phyloP scores from a whole-genome alignment of 2,888 invertebrate genomes.

The Pharmacophagus antenor region DNA sequence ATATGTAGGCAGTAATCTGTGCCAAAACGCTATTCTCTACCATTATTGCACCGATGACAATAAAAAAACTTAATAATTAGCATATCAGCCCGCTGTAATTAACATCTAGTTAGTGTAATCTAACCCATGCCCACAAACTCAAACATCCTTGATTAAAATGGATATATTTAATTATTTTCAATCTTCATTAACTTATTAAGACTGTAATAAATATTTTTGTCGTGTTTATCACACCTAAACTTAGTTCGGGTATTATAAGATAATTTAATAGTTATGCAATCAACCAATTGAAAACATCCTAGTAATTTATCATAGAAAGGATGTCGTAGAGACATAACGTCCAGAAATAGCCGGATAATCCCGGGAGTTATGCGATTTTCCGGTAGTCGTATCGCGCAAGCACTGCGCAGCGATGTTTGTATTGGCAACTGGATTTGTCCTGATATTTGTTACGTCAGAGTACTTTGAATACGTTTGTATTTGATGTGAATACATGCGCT shows the following conservation, averaged over 20 bases:
- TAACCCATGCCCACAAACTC: too few species aligned
- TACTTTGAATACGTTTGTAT: neutral
- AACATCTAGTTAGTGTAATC: too few species aligned
- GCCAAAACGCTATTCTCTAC: too few species aligned
- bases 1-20: too few species aligned
- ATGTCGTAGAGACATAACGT: slow-evolving; percentile 6
- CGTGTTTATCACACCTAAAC: neutral
- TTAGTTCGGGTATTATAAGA: neutral
- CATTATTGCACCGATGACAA: too few species aligned
- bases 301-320: slow-evolving; percentile 7
- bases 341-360: slow-evolving; percentile 15
- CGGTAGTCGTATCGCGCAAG: slow-evolving; percentile 8
- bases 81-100: too few species aligned
- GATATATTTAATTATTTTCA: too few species aligned
- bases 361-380: slow-evolving; percentile 6
- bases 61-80: too few species aligned
- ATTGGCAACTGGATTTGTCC: slow-evolving; percentile 4
- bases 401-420: neutral
- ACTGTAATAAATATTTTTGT: too few species aligned
- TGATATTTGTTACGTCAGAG: slow-evolving; percentile 1
- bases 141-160: too few species aligned
- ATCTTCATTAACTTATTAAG: too few species aligned
- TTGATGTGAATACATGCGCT: neutral
- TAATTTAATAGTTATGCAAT: slow-evolving; percentile 2
- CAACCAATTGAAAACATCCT: slow-evolving; percentile 20